Evolutionary conservation across 2,888 invertebrate species (phyloP), one percentile per base, ranked within the genome.

Genomic region (Drosophila subquinaria): DNA sequence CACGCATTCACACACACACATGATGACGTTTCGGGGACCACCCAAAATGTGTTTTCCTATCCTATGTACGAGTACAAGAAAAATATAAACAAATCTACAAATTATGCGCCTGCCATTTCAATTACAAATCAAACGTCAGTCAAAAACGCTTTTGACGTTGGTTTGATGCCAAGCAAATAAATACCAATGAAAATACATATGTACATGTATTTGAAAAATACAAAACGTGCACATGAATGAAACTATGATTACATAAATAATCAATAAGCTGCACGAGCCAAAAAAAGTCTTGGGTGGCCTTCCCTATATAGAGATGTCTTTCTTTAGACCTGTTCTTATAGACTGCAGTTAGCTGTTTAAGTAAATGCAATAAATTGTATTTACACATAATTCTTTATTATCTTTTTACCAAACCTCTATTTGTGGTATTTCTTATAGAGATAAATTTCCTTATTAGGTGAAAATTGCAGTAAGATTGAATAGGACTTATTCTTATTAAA

Each of bases 91-190:
- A 85, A 83, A 45, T 57, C 70, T 61, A 56, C 66, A 73, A 79
- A 70, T 72, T 69, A 69, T 81, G 79, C 69, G 65, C 17, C 23
- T 62, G 73, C 73, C 73, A 64, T 87, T 82, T 78, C 85, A 87
- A 87, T 84, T 81, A 84, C 79, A 82, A 84, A 87, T 84, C 88
- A 79, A 84, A 82, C 82, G 88, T 87, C 82, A 73, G 79, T 84
- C 82, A 76, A 57, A 57, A 65, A 35, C 42, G 11, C 33, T 20
- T 60, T 72, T 72, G 79, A 78, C 84, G 55, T 53, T 69, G 60
- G n/a, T 50, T 53, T 64, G 63, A 53, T 55, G 79, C 62, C 48
- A 60, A 70, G 42, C 71, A 69, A 71, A 72, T 65, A 75, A 79
- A 66, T 61, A 67, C 36, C 50, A 53, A 43, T 40, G 27, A 45